These are phyloP conservation scores for Gasterosteus nipponicus DNA, from an alignment of 2,113 vertebrate genomes.

Conservation along the genomic window DNA sequence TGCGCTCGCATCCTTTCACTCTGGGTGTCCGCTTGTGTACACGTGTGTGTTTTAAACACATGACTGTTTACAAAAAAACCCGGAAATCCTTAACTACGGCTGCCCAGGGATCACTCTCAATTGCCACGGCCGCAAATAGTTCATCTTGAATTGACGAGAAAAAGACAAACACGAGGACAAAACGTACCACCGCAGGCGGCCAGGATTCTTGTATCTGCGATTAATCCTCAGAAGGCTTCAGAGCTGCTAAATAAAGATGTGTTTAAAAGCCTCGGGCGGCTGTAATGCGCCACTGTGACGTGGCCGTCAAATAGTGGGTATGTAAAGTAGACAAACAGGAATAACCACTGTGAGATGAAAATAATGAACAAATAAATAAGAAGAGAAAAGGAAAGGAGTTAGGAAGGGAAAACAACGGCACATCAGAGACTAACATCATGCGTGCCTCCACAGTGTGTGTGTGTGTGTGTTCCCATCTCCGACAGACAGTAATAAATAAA, in stretches of 20 bases:
- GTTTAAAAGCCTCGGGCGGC: constrained; percentile 49
- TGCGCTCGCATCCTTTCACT: constrained; percentile 31
- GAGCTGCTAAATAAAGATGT: constrained; percentile 46
- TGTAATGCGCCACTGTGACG: constrained; percentile 43
- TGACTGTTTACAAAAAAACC: constrained; percentile 43
- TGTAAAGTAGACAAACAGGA: constrained; percentile 37
- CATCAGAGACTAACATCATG: constrained; percentile 11
- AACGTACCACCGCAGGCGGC: constrained; percentile 12
- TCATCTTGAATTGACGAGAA: constrained; percentile 53
- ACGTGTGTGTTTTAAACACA: constrained; percentile 20
- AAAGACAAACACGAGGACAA: constrained; percentile 45
- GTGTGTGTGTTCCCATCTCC: constrained; percentile 39
- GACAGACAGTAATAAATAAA: constrained; percentile 68
- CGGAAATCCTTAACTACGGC: constrained; percentile 44
- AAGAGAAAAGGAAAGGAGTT: not conserved
- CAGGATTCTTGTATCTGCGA: constrained; percentile 37
- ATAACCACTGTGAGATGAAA: constrained; percentile 24
- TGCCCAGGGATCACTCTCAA: constrained; percentile 49
- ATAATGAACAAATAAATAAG: constrained; percentile 14
- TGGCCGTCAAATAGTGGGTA: constrained; percentile 26
- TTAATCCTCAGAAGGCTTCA: constrained; percentile 52
- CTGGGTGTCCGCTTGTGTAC: constrained; percentile 22
- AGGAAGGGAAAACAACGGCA: not conserved
- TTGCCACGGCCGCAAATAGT: constrained; percentile 46
- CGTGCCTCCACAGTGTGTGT: not conserved